phyloP scores from a whole-genome alignment of 2,888 invertebrate genomes.

The Oasisia sp. region DNA sequence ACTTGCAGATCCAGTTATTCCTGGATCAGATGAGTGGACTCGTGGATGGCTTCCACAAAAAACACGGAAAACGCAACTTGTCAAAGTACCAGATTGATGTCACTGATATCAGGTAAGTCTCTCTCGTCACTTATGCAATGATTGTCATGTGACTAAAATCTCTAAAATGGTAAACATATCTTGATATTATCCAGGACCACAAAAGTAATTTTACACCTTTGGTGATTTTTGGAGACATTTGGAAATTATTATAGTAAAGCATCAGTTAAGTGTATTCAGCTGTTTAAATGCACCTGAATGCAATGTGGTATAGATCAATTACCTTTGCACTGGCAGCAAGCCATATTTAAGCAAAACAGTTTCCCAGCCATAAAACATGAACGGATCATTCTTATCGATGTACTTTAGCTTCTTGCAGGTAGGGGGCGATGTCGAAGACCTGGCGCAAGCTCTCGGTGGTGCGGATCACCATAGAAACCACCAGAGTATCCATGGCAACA shows the following conservation, averaged over 20 bases:
- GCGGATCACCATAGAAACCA: constrained; percentile 37
- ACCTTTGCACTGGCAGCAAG: not conserved
- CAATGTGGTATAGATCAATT: not conserved
- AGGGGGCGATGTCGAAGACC: constrained; percentile 79
- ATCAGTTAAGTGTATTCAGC: not conserved
- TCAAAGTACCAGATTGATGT: not conserved
- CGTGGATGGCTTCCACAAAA: constrained; percentile 76
- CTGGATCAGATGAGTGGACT: constrained; percentile 83
- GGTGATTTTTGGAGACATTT: not conserved
- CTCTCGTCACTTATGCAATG: not conserved
- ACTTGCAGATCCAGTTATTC: constrained; percentile 71
- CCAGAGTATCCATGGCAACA: constrained; percentile 20
- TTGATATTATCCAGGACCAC: constrained; percentile 1
- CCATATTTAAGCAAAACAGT: not conserved
- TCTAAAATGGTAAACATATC: not conserved
- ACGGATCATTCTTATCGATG: not conserved
- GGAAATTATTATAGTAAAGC: not conserved
- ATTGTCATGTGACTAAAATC: not conserved
- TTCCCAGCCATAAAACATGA: not conserved
- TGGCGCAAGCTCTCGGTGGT: constrained; percentile 67
- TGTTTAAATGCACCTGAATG: not conserved
- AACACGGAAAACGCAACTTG: not conserved
- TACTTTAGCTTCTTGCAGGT: constrained; percentile 77
- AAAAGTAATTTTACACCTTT: not conserved
- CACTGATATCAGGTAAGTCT: constrained; percentile 21